Evolutionary conservation across 2,113 vertebrate genomes (phyloP), one percentile per base, ranked within the genome.

Genomic region (Lepus europaeus): DNA sequence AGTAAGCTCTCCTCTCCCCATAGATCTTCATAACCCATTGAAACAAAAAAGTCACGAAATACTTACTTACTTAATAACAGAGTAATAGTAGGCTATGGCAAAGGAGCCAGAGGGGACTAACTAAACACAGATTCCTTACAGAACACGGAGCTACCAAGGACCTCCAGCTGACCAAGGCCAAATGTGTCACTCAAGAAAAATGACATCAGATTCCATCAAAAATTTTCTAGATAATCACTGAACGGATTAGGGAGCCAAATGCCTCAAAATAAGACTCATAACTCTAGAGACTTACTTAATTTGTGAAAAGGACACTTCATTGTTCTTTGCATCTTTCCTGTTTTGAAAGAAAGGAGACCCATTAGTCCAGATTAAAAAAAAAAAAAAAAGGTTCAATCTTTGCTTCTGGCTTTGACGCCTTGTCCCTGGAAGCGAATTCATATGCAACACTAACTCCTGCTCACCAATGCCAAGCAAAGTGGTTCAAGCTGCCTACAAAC

Each of bases 281-380:
- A 90, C 22, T 56, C 36, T 5, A 51, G 53, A 66, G 49, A 98
- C 98, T 98, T 97, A 98, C 98, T 98, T 98, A 95, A 98, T 98
- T 61, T 98, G 98, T 97, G 98, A 98, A 97, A 98, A 98, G 61
- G 98, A 98, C 89, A 98, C 97, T 0, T 98, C 98, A n/a, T 51
- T 98, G 78, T 98, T 98, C 98, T 98, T 98, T 86, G 98, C 98
- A 92, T 97, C 97, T 97, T 98, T 98, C 98, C 98, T 98, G 59
- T 82, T 96, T 96, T 86, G 91, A 97, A 76, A 97, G 77, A 29
- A 95, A 56, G 22, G 91, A 79, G 77, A 91, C 59, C 72, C 85
- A 94, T 95, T 49, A 97, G 73, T 94, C 94, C 36, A 97, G 69
- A 90, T 23, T 23, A 76, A 86, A 68, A 73, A 36, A 73, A 39